Evolutionary conservation across 2,113 vertebrate species (phyloP).

Genomic region (Chauna torquata): DNA sequence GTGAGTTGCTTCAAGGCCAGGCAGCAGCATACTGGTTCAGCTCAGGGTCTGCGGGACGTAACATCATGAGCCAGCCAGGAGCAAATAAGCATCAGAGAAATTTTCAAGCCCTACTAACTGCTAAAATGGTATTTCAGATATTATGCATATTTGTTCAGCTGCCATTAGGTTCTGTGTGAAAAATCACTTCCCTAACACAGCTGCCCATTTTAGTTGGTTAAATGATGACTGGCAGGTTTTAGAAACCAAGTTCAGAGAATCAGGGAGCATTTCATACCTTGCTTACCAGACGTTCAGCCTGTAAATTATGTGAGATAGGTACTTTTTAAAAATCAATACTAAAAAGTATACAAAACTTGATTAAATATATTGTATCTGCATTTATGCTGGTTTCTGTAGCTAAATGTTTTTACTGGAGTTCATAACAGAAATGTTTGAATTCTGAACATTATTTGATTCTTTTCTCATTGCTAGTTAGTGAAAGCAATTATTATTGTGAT

Average conservation of each 20-base stretch:
- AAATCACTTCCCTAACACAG: slow-evolving; percentile 33
- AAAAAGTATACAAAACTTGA: not conserved
- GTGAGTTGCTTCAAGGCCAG: not conserved
- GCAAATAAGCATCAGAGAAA: slow-evolving; percentile 45
- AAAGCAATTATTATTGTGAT: not conserved
- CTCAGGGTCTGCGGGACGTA: not conserved
- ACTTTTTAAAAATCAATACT: slow-evolving; percentile 28
- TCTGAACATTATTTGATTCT: not conserved
- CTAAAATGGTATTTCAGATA: slow-evolving; percentile 52
- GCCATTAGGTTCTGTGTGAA: slow-evolving; percentile 49
- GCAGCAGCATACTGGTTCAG: not conserved
- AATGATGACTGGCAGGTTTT: slow-evolving; percentile 60
- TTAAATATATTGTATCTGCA: not conserved
- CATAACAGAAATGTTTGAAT: not conserved
- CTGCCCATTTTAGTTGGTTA: slow-evolving; percentile 37
- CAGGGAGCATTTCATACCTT: slow-evolving; percentile 13
- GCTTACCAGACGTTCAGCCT: not conserved
- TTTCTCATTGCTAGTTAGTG: not conserved
- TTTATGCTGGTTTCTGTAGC: not conserved
- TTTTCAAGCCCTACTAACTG: slow-evolving; percentile 63
- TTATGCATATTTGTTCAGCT: slow-evolving; percentile 61
- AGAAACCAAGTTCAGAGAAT: slow-evolving; percentile 27
- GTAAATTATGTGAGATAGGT: slow-evolving; percentile 11
- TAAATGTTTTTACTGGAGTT: not conserved
- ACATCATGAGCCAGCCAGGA: not conserved